phyloP scores from a whole-genome alignment of 2,888 invertebrate genomes.

The Suillia variegata region DNA sequence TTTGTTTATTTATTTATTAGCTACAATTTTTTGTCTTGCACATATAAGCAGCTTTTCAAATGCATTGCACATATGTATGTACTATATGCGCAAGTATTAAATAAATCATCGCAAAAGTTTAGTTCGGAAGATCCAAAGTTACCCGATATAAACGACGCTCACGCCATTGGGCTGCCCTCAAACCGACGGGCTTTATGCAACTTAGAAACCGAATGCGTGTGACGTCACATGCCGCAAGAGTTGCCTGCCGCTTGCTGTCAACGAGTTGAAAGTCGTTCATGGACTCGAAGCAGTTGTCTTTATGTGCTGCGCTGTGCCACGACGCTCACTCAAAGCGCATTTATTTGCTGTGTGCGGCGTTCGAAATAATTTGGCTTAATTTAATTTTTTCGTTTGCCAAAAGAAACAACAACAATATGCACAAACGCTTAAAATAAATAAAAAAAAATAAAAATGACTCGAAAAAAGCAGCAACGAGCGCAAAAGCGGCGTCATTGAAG shows the following conservation, averaged over 20 bases:
- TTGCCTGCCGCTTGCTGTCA: background rate
- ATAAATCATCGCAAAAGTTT: too few species aligned
- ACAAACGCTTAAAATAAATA: conserved; percentile 30
- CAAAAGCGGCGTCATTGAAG: too few species aligned
- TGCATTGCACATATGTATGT: too few species aligned
- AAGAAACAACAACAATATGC: conserved; percentile 31
- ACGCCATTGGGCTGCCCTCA: too few species aligned
- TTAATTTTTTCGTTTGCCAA: conserved; percentile 18
- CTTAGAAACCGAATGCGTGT: background rate
- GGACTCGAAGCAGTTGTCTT: background rate
- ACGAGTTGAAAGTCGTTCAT: too few species aligned
- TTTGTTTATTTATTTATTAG: background rate
- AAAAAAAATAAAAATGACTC: conserved; percentile 40
- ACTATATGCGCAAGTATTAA: too few species aligned
- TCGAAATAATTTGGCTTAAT: conserved; percentile 23
- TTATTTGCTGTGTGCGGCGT: conserved; percentile 13
- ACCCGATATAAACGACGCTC: background rate
- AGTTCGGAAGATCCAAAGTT: too few species aligned
- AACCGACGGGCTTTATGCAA: background rate
- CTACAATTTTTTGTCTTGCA: too few species aligned
- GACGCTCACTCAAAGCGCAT: conserved; percentile 22
- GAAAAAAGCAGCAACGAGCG: conserved; percentile 6
- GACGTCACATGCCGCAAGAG: background rate
- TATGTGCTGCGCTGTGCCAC: too few species aligned
- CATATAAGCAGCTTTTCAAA: too few species aligned